A percentile compares a stretch with the other conserved stretches of the same genome.
Evolutionary conservation across 2,888 invertebrate species (phyloP).

Genomic region (Spodoptera exigua): DNA sequence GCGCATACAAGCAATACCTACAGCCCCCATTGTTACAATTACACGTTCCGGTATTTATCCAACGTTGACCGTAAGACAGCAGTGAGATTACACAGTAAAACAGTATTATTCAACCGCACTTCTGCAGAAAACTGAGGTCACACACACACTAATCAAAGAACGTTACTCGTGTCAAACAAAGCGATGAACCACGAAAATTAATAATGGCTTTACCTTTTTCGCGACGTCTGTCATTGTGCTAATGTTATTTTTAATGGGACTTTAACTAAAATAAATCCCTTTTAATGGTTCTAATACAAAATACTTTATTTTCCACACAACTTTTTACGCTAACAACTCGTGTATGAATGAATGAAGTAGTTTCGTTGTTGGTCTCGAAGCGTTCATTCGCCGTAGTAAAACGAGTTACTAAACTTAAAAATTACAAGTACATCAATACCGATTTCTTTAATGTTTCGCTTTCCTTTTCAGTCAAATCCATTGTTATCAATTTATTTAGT

Average conservation of each 20-base stretch:
- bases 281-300: constrained; percentile 43
- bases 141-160: constrained; percentile 75
- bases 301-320: constrained; percentile 55
- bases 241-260: constrained; percentile 53
- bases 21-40: constrained; percentile 61
- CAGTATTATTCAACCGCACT: constrained; percentile 50
- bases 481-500: constrained; percentile 38
- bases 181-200: constrained; percentile 55
- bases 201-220: constrained; percentile 79
- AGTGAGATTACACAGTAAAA: constrained; percentile 23
- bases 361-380: constrained; percentile 50
- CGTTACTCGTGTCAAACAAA: constrained; percentile 75
- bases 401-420: constrained; percentile 46
- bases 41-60: constrained; percentile 20
- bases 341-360: constrained; percentile 68
- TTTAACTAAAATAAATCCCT: constrained; percentile 55
- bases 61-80: constrained; percentile 7
- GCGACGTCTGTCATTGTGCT: constrained; percentile 84
- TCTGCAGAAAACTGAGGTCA: constrained; percentile 66
- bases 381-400: constrained; percentile 53
- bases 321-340: constrained; percentile 66
- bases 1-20: constrained; percentile 63
- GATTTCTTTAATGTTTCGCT: constrained; percentile 46
- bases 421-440: constrained; percentile 41
- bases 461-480: constrained; percentile 51